These are phyloP conservation scores for Heliconius hortense DNA, from an alignment of 2,888 invertebrate species.

Conservation along the genomic window DNA sequence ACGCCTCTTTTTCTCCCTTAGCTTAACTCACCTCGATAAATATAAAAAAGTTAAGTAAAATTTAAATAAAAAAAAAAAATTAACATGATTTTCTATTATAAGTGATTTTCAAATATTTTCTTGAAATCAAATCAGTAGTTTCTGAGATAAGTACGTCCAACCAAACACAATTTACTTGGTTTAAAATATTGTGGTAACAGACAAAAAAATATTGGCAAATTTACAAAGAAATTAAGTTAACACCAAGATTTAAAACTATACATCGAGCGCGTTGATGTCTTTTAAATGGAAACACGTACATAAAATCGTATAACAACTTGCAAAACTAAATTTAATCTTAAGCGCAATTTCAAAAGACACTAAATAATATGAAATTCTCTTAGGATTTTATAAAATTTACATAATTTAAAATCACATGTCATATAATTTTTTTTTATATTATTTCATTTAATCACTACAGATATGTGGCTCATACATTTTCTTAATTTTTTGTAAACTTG, in stretches of 20 bases:
- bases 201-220: background rate
- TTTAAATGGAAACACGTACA: slow-evolving; percentile 21
- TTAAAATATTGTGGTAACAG: no score
- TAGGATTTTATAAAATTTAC: background rate
- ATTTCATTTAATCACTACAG: background rate
- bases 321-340: slow-evolving; percentile 18
- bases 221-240: background rate
- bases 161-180: no score
- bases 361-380: slow-evolving; percentile 3
- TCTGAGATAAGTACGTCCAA: no score
- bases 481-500: no score
- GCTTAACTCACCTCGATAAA: no score
- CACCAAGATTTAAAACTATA: slow-evolving; percentile 1
- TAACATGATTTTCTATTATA: no score
- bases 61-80: no score
- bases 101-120: no score
- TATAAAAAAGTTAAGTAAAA: no score
- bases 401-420: background rate
- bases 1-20: no score
- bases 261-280: slow-evolving; percentile 26
- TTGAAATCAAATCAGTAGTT: no score
- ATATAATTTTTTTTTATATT: background rate
- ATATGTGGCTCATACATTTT: no score
- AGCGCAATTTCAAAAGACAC: background rate
- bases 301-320: slow-evolving; percentile 1